Percentiles rank a stretch among this genome's conserved stretches.
Conservation (phyloP, 2,113 vertebrate genomes). For the Lampris megalopsis region DNA sequence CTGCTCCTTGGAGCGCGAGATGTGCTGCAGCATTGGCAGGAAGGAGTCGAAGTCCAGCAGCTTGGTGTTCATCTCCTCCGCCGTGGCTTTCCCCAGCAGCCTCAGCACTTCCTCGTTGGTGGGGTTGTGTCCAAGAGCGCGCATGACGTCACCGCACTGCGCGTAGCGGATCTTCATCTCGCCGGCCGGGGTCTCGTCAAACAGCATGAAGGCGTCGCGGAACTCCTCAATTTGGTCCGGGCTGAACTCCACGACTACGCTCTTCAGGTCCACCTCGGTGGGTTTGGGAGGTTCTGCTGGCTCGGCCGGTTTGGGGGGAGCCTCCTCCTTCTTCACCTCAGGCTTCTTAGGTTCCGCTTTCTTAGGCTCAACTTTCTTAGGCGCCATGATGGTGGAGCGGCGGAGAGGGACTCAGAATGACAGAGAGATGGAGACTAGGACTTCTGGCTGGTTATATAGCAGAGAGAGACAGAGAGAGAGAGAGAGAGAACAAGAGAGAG, state of each 20-base stretch:
- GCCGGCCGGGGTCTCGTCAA: slow-evolving; percentile 84
- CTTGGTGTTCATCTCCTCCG: slow-evolving; percentile 88
- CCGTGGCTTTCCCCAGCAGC: slow-evolving; percentile 88
- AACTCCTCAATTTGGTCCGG: slow-evolving; percentile 88
- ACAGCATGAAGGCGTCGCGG: slow-evolving; percentile 89
- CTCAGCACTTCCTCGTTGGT: slow-evolving; percentile 89
- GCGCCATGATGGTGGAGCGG: not conserved
- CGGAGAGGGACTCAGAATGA: too few relatives aligned
- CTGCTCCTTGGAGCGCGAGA: slow-evolving; percentile 88
- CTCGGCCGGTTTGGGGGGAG: slow-evolving; percentile 24
- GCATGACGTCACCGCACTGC: slow-evolving; percentile 89
- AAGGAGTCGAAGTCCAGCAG: slow-evolving; percentile 91
- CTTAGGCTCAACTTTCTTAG: slow-evolving; percentile 73
- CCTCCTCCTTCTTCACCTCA: slow-evolving; percentile 65
- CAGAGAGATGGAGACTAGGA: too few relatives aligned
- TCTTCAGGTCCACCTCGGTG: slow-evolving; percentile 52
- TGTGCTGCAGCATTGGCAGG: slow-evolving; percentile 90
- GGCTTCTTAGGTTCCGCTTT: slow-evolving; percentile 25
- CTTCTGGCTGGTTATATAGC: too few relatives aligned
- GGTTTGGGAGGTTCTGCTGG: slow-evolving; percentile 26
- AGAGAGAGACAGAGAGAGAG: too few relatives aligned
- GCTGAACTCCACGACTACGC: slow-evolving; percentile 74
- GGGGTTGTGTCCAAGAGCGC: slow-evolving; percentile 91
- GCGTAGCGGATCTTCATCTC: slow-evolving; percentile 88
- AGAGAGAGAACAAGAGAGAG: too few relatives aligned